Conservation (phyloP, 1,140 invertebrate species). For the Tyrophagus putrescentiae region DNA sequence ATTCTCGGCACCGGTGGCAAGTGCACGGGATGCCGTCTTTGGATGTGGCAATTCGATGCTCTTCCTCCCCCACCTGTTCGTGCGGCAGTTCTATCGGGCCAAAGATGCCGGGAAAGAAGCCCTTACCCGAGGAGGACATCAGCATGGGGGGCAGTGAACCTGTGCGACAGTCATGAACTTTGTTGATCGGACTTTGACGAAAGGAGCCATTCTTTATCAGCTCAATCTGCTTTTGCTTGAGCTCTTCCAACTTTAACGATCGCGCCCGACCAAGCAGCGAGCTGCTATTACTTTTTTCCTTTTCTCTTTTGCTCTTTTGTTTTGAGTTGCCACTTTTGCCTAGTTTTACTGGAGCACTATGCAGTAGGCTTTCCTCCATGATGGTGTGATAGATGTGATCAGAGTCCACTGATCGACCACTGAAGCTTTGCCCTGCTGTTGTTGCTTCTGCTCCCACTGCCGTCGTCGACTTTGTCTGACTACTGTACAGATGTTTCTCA, state of each 20-base stretch:
- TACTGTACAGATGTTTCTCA: background rate
- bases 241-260: background rate
- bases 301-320: background rate
- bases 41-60: background rate
- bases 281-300: background rate
- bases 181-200: background rate
- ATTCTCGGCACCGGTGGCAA: slow-evolving; percentile 10
- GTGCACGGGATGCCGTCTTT: slow-evolving; percentile 4
- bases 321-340: background rate
- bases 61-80: background rate
- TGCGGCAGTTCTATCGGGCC: too few relatives aligned
- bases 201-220: background rate
- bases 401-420: background rate
- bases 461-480: background rate
- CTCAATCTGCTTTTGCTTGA: background rate
- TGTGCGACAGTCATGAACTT: background rate
- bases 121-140: background rate
- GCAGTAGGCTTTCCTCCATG: background rate
- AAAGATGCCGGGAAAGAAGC: too few relatives aligned
- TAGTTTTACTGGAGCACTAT: background rate
- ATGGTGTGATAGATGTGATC: background rate
- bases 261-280: background rate
- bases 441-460: background rate
- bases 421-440: background rate
- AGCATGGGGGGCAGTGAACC: background rate